Percentiles rank a stretch among this genome's conserved stretches.
Conservation (phyloP, 1,140 invertebrate genomes). For the Papilio glaucus region DNA sequence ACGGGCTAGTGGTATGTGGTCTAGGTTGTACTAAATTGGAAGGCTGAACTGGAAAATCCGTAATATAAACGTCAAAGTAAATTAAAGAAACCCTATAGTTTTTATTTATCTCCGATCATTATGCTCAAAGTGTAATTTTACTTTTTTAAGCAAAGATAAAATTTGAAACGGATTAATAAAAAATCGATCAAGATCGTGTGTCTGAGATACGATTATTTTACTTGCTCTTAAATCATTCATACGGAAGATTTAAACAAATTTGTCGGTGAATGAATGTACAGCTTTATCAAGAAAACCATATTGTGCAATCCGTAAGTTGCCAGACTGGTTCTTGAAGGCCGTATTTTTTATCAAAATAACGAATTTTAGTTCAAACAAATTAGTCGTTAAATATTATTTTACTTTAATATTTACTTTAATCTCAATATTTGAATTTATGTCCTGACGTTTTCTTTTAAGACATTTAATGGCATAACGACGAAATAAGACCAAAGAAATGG, state of each 20-base stretch:
- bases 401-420: too few relatives aligned
- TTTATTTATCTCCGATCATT: too few relatives aligned
- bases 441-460: neutral
- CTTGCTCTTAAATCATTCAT: neutral
- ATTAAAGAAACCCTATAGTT: too few relatives aligned
- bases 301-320: conserved; percentile 2
- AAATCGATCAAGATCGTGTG: too few relatives aligned
- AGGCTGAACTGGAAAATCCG: too few relatives aligned
- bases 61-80: too few relatives aligned
- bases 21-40: too few relatives aligned
- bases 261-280: neutral
- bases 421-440: neutral
- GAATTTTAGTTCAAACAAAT: conserved; percentile 43
- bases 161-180: too few relatives aligned
- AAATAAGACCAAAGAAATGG: too few relatives aligned
- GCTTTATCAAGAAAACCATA: neutral
- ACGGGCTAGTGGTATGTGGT: too few relatives aligned
- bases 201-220: neutral
- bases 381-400: neutral
- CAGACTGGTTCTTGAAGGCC: conserved; percentile 43
- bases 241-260: neutral
- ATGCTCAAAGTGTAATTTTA: too few relatives aligned
- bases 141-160: too few relatives aligned
- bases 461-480: neutral
- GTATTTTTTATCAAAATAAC: conserved; percentile 54